Evolutionary conservation across 2,113 vertebrate genomes (phyloP), one percentile per base, ranked within the genome.

Genomic region (Caranx ignobilis): DNA sequence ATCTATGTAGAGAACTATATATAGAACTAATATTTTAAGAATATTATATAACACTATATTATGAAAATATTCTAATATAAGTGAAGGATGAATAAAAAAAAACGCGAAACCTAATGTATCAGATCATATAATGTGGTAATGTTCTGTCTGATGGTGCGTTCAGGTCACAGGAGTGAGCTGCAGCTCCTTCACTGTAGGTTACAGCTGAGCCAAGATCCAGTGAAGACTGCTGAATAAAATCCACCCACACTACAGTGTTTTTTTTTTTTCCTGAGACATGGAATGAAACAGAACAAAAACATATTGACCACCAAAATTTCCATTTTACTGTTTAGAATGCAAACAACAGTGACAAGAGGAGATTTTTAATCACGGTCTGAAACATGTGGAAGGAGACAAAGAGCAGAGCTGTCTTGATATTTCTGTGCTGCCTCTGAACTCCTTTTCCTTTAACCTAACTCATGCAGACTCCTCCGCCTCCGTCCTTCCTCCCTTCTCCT

Each of bases 371-470:
- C 0, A 59, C 41, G 56, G 31, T 50, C 45, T 12, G 18, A 64
- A 26, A 60, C 47, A 21, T 6, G 13, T 13, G 11, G 41, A 18
- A n/a, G 35, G 21, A 55, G 19, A 68, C 31, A 45, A 41, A 83
- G 67, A 77, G 64, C 60, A 77, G 26, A 66, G 39, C 19, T 35
- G 43, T 43, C 8, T 60, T 65, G 13, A 54, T 61, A 35, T 64
- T 39, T 57, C 41, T 50, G 31, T 70, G 45, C 21, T 13, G 32
- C 75, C 31, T 67, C 26, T 48, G 5, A 65, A 56, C 55, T 83
- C 3, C 18, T 62, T 66, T 75, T 66, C 57, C 75, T 76, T 75
- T 43, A 76, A 56, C 61, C 55, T 37, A 73, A 56, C 59, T 78
- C 69, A 41, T 11, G 2, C 61, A 65, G 39, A 66, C 39, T 64